These are phyloP conservation scores for Syrista parreyssii DNA, from an alignment of 2,888 invertebrate species.

Conservation along the genomic window DNA sequence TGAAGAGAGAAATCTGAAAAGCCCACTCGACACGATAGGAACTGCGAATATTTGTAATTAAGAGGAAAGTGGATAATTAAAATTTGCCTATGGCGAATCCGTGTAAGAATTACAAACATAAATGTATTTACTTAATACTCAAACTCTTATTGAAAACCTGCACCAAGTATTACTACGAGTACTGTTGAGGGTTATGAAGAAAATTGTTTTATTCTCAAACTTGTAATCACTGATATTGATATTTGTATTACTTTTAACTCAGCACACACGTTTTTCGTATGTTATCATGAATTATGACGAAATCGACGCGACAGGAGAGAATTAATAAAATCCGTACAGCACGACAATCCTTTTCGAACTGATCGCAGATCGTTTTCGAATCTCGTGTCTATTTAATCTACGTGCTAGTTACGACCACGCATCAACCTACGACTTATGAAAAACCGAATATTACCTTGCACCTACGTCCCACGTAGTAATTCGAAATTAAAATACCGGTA, in stretches of 20 bases:
- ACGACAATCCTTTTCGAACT: neutral
- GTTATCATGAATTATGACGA: too few relatives aligned
- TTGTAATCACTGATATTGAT: too few relatives aligned
- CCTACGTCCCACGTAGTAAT: slow-evolving; percentile 9
- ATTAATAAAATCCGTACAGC: neutral
- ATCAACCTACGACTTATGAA: neutral
- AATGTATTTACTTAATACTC: neutral
- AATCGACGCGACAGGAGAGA: neutral
- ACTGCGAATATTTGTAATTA: neutral
- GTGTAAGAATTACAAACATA: neutral
- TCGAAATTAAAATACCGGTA: neutral
- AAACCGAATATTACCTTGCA: slow-evolving; percentile 12
- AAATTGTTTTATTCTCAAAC: neutral
- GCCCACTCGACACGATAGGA: neutral
- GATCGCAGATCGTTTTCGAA: neutral
- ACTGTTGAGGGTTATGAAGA: neutral
- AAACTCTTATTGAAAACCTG: neutral
- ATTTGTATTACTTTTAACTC: neutral
- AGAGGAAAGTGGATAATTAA: neutral
- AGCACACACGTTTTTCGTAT: neutral
- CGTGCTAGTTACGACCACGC: neutral
- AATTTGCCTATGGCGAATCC: neutral
- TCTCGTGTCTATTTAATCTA: neutral
- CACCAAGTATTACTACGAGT: neutral
- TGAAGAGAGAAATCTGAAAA: neutral